Percentiles rank a stretch among this genome's conserved stretches.
Conservation (phyloP, 2,888 invertebrate species). For the Poecilobothrus nobilitatus region DNA sequence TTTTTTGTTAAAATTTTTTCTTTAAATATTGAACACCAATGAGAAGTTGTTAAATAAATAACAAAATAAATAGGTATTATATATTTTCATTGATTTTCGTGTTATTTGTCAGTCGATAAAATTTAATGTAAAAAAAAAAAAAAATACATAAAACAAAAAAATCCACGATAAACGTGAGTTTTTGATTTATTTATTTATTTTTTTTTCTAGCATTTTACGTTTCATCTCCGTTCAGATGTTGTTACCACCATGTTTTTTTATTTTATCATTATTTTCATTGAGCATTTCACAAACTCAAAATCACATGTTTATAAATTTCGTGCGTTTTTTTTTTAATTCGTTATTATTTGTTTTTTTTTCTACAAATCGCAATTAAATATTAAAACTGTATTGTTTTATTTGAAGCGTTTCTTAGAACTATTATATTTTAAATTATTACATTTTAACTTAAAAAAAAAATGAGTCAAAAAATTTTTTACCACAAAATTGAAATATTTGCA, state of each 20-base stretch:
- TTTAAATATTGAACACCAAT: constrained; percentile 1
- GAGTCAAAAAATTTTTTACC: no score
- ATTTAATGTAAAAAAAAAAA: background rate
- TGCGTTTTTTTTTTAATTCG: no score
- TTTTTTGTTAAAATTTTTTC: background rate
- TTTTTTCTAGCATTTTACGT: background rate
- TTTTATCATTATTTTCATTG: background rate
- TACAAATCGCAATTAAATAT: no score
- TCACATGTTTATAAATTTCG: background rate
- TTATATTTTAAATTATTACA: no score
- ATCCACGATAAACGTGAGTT: constrained; percentile 1
- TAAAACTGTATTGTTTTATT: no score
- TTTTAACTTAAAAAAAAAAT: no score
- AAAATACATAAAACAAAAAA: background rate
- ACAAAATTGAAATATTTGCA: no score
- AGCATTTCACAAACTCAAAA: background rate
- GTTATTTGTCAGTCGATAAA: background rate
- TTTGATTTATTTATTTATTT: background rate
- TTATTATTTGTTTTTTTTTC: no score
- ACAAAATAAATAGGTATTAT: background rate
- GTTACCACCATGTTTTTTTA: background rate
- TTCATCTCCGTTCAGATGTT: background rate
- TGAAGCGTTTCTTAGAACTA: no score
- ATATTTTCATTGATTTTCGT: background rate
- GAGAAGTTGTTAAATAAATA: background rate